Conservation (phyloP, 2,797 vertebrate genomes). For the Pangasius krempfi region DNA sequence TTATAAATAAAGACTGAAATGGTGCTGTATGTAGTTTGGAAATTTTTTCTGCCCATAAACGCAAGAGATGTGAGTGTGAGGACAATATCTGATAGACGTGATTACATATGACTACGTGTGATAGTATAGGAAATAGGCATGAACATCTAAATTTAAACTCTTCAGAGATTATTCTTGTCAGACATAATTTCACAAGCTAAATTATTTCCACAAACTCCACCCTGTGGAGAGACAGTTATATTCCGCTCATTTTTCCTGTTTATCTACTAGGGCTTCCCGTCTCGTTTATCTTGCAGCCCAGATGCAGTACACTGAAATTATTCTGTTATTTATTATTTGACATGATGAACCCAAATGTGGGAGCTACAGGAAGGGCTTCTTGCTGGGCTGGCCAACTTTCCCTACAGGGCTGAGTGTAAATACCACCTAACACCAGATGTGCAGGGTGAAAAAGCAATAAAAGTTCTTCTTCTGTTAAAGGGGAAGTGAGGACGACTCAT, state of each 20-base stretch:
- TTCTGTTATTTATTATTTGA: constrained; percentile 57
- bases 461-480: neutral
- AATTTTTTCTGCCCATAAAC: neutral
- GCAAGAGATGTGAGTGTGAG: too few relatives aligned
- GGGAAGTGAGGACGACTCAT: neutral
- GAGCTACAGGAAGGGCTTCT: constrained; percentile 34
- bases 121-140: neutral
- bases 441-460: neutral
- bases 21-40: neutral
- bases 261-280: constrained; percentile 22
- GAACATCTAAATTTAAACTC: neutral
- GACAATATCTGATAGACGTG: neutral
- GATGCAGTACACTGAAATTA: constrained; percentile 43
- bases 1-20: neutral
- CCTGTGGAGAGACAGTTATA: constrained; percentile 18
- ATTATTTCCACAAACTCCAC: constrained; percentile 35
- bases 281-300: constrained; percentile 15
- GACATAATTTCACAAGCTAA: constrained; percentile 25
- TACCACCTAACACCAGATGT: constrained; percentile 34
- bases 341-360: constrained; percentile 48
- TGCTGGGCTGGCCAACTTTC: constrained; percentile 57
- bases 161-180: constrained; percentile 31
- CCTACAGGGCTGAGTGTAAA: constrained; percentile 36
- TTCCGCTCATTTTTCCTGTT: constrained; percentile 31
- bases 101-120: neutral